Conservation (phyloP, 2,113 vertebrate species). For the Thamnophis sirtalis region DNA sequence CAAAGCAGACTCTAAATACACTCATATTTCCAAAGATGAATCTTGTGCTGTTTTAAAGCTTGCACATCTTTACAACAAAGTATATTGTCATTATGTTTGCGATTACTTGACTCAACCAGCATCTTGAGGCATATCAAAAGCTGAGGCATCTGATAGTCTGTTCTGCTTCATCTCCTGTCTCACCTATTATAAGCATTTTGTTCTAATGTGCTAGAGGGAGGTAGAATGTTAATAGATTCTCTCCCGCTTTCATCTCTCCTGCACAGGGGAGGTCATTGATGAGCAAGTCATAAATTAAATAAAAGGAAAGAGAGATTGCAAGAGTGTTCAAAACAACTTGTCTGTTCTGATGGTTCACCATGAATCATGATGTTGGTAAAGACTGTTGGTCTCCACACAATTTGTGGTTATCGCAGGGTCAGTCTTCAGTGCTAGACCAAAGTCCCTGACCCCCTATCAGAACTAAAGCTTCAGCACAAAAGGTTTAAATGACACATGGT, state of each 20-base stretch:
- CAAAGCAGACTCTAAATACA: neutral
- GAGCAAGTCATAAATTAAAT: conserved; percentile 1
- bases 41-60: neutral
- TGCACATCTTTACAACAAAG: neutral
- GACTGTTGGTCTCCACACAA: neutral
- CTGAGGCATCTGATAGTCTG: neutral
- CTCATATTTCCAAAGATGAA: neutral
- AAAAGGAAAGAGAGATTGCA: neutral
- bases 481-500: conserved; percentile 7
- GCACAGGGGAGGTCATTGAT: conserved; percentile 4
- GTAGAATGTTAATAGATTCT: conserved; percentile 6
- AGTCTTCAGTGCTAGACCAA: conserved; percentile 8
- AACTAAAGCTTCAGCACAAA: neutral
- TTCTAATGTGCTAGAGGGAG: neutral
- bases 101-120: neutral
- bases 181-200: neutral
- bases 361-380: conserved; percentile 1
- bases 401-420: conserved; percentile 10
- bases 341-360: neutral
- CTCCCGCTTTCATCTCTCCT: neutral
- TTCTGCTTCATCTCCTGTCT: neutral
- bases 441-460: neutral
- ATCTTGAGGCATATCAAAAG: neutral
- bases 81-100: neutral
- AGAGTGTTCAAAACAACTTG: neutral